These are phyloP conservation scores for Dryobotodes eremita DNA, from an alignment of 2,888 invertebrate genomes.

Conservation along the genomic window DNA sequence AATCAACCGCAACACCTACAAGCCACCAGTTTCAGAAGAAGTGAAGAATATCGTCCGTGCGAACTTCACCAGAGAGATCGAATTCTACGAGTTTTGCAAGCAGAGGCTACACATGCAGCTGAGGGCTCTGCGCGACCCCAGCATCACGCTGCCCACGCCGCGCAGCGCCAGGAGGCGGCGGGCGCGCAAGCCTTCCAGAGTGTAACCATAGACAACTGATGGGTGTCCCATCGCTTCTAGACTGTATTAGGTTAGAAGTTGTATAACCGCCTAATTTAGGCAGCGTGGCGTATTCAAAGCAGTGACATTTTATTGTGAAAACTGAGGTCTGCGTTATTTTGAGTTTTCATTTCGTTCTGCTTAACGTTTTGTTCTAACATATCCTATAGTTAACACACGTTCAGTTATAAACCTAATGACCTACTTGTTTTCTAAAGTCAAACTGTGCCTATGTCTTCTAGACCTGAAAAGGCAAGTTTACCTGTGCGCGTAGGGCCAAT, in stretches of 20 bases:
- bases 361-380: slow-evolving; percentile 10
- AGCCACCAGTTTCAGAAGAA: slow-evolving; percentile 96
- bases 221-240: slow-evolving; percentile 60
- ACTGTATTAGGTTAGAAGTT: slow-evolving; percentile 63
- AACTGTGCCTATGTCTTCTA: not conserved
- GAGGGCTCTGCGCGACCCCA: slow-evolving; percentile 92
- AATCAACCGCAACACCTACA: slow-evolving; percentile 96
- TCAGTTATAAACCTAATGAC: not conserved
- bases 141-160: slow-evolving; percentile 75
- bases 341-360: slow-evolving; percentile 11
- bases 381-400: not conserved
- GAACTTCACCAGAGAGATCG: slow-evolving; percentile 97
- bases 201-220: slow-evolving; percentile 62
- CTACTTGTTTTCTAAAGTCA: slow-evolving; percentile 3
- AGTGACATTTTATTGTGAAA: slow-evolving; percentile 31
- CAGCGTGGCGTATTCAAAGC: slow-evolving; percentile 25
- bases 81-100: slow-evolving; percentile 97
- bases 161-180: slow-evolving; percentile 71
- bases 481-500: not conserved
- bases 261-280: slow-evolving; percentile 32
- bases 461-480: not conserved
- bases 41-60: slow-evolving; percentile 96
- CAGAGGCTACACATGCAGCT: slow-evolving; percentile 96
- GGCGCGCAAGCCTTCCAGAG: slow-evolving; percentile 59
- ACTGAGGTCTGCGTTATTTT: slow-evolving; percentile 20